A percentile compares a stretch with the other conserved stretches of the same genome.
Evolutionary conservation across 1,140 invertebrate genomes (phyloP).

Genomic region (Drosophila paulistorum): DNA sequence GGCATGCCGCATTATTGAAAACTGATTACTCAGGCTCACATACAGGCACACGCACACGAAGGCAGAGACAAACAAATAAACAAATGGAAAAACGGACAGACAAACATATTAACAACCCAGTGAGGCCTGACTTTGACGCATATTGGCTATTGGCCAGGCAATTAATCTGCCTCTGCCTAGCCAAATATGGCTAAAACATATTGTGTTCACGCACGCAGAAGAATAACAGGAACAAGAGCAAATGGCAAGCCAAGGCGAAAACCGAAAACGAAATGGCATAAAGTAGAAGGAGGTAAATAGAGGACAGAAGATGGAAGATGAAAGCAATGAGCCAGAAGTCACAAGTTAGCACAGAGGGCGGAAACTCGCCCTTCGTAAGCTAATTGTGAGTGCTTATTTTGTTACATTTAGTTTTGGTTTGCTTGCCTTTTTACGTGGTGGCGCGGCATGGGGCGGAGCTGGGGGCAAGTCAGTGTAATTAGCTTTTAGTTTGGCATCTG

Average conservation of each 20-base stretch:
- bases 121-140: slow-evolving; percentile 56
- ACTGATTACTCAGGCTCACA: slow-evolving; percentile 51
- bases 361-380: neutral
- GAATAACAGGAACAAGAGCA: slow-evolving; percentile 43
- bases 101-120: slow-evolving; percentile 62
- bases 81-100: slow-evolving; percentile 11
- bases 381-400: slow-evolving; percentile 14
- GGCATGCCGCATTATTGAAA: slow-evolving; percentile 58
- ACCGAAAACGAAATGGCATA: neutral
- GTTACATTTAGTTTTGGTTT: slow-evolving; percentile 20
- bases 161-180: slow-evolving; percentile 63
- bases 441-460: too few species aligned
- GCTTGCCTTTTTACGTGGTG: neutral
- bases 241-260: neutral
- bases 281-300: neutral
- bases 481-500: slow-evolving; percentile 1
- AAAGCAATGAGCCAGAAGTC: slow-evolving; percentile 8
- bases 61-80: slow-evolving; percentile 16
- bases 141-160: slow-evolving; percentile 73
- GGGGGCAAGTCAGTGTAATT: neutral
- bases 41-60: neutral
- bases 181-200: slow-evolving; percentile 60
- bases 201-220: slow-evolving; percentile 61
- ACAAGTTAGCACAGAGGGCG: neutral
- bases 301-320: slow-evolving; percentile 3